These are phyloP conservation scores for Tetrax tetrax DNA, from an alignment of 2,113 vertebrate species.

Conservation along the genomic window DNA sequence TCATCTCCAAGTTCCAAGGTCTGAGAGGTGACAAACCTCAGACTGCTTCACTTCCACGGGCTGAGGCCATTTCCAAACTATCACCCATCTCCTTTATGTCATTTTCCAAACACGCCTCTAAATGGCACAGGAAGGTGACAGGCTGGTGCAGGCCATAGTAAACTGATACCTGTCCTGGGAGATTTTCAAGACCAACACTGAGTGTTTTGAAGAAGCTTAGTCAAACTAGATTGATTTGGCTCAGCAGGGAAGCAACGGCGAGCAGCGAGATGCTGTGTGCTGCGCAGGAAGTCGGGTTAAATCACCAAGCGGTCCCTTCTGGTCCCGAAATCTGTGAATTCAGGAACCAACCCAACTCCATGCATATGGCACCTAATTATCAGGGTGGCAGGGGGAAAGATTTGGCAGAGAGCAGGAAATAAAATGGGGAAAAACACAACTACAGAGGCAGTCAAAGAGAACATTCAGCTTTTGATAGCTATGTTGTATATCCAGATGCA, in stretches of 20 bases:
- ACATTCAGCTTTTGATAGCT: background rate
- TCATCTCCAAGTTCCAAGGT: background rate
- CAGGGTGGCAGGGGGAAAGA: background rate
- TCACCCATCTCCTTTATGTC: background rate
- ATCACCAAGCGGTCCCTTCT: background rate
- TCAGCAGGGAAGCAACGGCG: accelerated
- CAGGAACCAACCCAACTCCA: background rate
- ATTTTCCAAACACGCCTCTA: background rate
- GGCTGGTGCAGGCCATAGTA: background rate
- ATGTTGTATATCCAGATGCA: background rate
- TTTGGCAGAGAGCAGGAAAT: background rate
- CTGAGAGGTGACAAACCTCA: background rate
- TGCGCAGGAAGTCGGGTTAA: background rate
- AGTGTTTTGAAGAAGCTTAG: background rate
- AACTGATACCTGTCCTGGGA: background rate
- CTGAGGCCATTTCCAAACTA: background rate
- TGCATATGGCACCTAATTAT: background rate
- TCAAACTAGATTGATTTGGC: background rate
- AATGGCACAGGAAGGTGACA: accelerated
- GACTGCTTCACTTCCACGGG: background rate
- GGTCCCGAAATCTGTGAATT: background rate
- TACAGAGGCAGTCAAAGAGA: background rate
- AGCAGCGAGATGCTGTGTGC: background rate
- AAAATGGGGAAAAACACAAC: background rate
- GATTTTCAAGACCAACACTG: background rate